These are phyloP conservation scores for Tetheella fluctuosa DNA, from an alignment of 2,888 invertebrate species.

Conservation along the genomic window DNA sequence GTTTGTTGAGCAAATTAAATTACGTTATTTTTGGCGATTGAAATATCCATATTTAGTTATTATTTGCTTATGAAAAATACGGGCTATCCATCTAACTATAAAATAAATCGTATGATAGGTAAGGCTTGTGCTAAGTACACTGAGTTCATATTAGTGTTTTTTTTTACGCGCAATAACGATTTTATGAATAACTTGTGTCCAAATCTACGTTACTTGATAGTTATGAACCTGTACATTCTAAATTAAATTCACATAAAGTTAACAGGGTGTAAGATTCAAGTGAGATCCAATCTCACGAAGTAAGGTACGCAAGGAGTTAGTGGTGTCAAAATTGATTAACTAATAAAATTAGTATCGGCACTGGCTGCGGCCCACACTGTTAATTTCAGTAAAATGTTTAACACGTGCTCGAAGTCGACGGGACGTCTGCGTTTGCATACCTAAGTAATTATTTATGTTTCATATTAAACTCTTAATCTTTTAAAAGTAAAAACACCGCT, in stretches of 20 bases:
- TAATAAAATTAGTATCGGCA: slow-evolving; percentile 55
- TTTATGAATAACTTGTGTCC: neutral
- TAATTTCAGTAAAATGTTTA: slow-evolving; percentile 48
- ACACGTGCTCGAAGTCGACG: slow-evolving; percentile 23
- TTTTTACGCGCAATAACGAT: too few species aligned
- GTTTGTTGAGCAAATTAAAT: slow-evolving; percentile 28
- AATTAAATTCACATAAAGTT: neutral
- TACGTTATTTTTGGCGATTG: slow-evolving; percentile 19
- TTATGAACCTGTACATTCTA: too few species aligned
- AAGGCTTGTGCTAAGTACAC: too few species aligned
- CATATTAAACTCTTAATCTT: slow-evolving; percentile 25
- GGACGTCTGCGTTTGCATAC: slow-evolving; percentile 16
- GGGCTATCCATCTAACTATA: neutral
- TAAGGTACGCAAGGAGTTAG: slow-evolving; percentile 26
- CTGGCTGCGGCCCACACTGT: slow-evolving; percentile 35
- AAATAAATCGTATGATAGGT: neutral
- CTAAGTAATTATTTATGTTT: slow-evolving; percentile 24
- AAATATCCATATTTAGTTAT: neutral
- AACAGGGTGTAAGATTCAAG: slow-evolving; percentile 1
- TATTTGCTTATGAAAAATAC: too few species aligned
- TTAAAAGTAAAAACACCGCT: slow-evolving; percentile 20
- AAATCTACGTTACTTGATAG: too few species aligned
- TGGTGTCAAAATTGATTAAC: slow-evolving; percentile 52
- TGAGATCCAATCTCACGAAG: slow-evolving; percentile 34
- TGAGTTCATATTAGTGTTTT: too few species aligned